Percentiles rank a stretch among this genome's conserved stretches.
Evolutionary conservation across 2,888 invertebrate species (phyloP).

Genomic region (Autographa gamma): DNA sequence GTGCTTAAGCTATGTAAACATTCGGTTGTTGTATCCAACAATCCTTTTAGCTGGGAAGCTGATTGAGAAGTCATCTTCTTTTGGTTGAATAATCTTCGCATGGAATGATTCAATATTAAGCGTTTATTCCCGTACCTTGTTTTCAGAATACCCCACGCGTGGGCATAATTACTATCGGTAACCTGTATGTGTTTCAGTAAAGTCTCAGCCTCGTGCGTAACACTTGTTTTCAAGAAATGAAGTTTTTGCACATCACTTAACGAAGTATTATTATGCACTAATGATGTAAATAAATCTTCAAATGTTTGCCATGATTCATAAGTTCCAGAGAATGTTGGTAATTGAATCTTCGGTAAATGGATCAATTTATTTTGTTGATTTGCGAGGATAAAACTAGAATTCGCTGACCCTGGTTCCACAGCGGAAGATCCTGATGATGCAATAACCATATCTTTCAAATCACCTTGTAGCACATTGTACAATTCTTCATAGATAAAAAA

Average conservation of each 20-base stretch:
- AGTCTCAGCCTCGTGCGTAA: slow-evolving; percentile 12
- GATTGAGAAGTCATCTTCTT: slow-evolving; percentile 12
- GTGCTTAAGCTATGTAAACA: slow-evolving; percentile 7
- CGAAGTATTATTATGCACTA: not conserved
- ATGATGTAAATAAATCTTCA: no score
- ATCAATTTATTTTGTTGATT: not conserved
- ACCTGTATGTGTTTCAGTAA: slow-evolving; percentile 13
- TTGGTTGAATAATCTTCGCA: slow-evolving; percentile 15
- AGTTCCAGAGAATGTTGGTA: slow-evolving; percentile 6
- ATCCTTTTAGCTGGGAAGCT: slow-evolving; percentile 15
- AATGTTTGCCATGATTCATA: slow-evolving; percentile 23
- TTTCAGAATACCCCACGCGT: slow-evolving; percentile 17
- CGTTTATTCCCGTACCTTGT: slow-evolving; percentile 16
- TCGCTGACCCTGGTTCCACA: not conserved
- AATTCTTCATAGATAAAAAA: slow-evolving; percentile 17
- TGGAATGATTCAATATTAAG: slow-evolving; percentile 12
- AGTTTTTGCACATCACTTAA: slow-evolving; percentile 24
- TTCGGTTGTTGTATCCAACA: slow-evolving; percentile 21
- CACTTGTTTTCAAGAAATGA: slow-evolving; percentile 24
- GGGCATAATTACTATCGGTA: not conserved
- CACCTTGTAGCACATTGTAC: slow-evolving; percentile 7
- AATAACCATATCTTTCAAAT: slow-evolving; percentile 4
- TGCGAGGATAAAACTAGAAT: not conserved
- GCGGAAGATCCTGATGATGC: not conserved
- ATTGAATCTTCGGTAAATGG: slow-evolving; percentile 15